Conservation (phyloP, 1,140 invertebrate species). For the Ostrea denselamellosa region DNA sequence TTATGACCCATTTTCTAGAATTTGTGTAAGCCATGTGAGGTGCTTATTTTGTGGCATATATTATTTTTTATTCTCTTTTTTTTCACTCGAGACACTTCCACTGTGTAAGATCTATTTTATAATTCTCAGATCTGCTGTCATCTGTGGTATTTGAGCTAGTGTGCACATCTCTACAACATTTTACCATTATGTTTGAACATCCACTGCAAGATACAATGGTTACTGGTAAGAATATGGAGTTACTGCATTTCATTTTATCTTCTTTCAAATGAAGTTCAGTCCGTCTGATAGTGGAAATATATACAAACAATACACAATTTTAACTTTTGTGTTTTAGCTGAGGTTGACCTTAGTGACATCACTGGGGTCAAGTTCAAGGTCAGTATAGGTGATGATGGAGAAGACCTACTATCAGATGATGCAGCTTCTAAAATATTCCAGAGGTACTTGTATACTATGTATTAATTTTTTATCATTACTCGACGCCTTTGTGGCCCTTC, state of each 20-base stretch:
- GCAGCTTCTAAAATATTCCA: constrained; percentile 92
- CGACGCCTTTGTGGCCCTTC: too few relatives aligned
- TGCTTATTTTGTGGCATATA: too few relatives aligned
- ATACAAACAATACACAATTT: not conserved
- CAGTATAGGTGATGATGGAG: constrained; percentile 82
- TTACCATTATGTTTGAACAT: constrained; percentile 94
- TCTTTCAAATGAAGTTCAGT: not conserved
- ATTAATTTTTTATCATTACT: too few relatives aligned
- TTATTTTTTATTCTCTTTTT: not conserved
- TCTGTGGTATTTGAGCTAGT: constrained; percentile 93
- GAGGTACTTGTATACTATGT: constrained; percentile 78
- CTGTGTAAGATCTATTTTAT: not conserved
- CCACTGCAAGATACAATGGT: constrained; percentile 94
- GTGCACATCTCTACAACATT: constrained; percentile 90
- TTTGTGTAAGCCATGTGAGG: too few relatives aligned
- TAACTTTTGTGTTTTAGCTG: constrained; percentile 81
- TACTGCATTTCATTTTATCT: not conserved
- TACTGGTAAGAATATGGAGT: constrained; percentile 80
- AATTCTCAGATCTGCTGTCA: constrained; percentile 38
- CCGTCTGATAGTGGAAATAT: not conserved
- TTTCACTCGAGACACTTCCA: not conserved
- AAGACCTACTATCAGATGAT: constrained; percentile 82
- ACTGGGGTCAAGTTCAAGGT: constrained; percentile 86
- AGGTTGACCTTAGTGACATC: constrained; percentile 91
- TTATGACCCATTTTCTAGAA: too few relatives aligned